Evolutionary conservation across 2,113 vertebrate genomes (phyloP).

Genomic region (Emydocephalus ijimae): DNA sequence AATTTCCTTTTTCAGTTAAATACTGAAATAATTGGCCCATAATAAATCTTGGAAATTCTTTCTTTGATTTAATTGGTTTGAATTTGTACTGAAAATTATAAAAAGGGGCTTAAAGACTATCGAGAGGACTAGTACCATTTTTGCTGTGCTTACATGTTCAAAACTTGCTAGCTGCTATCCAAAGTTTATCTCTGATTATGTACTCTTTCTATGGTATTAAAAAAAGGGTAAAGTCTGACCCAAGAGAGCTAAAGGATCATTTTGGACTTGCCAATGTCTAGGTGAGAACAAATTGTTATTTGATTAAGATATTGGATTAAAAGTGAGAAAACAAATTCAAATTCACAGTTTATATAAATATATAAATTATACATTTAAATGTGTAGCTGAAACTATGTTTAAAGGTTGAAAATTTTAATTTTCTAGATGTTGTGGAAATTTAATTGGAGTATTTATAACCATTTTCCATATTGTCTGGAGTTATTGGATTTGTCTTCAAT

Average conservation of each 20-base stretch:
- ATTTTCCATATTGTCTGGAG: neutral
- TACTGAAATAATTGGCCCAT: neutral
- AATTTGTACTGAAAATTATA: neutral
- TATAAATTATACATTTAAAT: neutral
- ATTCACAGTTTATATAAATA: neutral
- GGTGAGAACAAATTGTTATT: neutral
- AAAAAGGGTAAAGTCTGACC: neutral
- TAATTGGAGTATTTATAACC: neutral
- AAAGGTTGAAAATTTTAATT: neutral
- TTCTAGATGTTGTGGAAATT: neutral
- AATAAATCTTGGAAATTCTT: neutral
- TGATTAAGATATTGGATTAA: neutral
- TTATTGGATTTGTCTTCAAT: neutral
- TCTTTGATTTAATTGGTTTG: neutral
- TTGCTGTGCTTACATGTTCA: neutral
- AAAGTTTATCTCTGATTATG: neutral
- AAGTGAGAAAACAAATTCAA: neutral
- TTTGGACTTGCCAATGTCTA: neutral
- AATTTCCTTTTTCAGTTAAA: neutral
- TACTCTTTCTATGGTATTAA: neutral
- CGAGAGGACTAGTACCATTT: neutral
- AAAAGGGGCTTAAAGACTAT: neutral
- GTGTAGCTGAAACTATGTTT: neutral
- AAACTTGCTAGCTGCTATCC: neutral
- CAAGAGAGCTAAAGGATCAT: neutral